Evolutionary conservation across 2,113 vertebrate species (phyloP), one percentile per base, ranked within the genome.

Genomic region (Odontesthes bonariensis): DNA sequence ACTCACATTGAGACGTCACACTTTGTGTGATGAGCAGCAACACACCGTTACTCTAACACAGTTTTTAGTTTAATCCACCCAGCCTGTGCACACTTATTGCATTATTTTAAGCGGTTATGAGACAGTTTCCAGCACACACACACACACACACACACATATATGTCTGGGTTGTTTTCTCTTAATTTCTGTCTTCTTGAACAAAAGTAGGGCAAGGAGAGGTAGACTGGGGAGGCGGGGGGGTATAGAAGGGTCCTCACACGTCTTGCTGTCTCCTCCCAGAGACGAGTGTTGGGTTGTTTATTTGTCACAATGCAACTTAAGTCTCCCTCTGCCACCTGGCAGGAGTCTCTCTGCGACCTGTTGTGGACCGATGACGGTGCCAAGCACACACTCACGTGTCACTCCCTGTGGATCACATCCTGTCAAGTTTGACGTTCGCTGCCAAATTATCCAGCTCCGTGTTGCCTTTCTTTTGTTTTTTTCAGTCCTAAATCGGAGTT

Each of bases 321-420:
- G 86, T 77, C 47, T 85, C 74, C 77, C 79, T 66, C 56, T 74
- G 89, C 86, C 88, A 85, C 84, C 85, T 88, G 88, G 86, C 83
- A 86, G 72, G 61, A 88, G 76, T 73, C 81, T 87, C 77, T 20
- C 51, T 75, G 80, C 77, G 66, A 89, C 91, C 84, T 86, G 83
- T 88, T 85, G 85, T 83, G 82, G 88, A 89, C 86, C 87, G 76
- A 75, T 77, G 86, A 88, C 76, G 57, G 89, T 82, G 88, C 89
- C 89, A 91, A 90, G 90, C 47, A 76, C 83, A 69, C 83, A 65
- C 73, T 86, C 72, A 46, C 69, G 82, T 81, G 84, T 88, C 81
- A 63, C 69, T 87, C 82, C 87, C 81, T 59, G 81, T 55, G 84
- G 85, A 87, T 91, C 82, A 84, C 82, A 87, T 74, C 73, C 67